Conservation (phyloP, 2,113 vertebrate species). For the Smithornis capensis region DNA sequence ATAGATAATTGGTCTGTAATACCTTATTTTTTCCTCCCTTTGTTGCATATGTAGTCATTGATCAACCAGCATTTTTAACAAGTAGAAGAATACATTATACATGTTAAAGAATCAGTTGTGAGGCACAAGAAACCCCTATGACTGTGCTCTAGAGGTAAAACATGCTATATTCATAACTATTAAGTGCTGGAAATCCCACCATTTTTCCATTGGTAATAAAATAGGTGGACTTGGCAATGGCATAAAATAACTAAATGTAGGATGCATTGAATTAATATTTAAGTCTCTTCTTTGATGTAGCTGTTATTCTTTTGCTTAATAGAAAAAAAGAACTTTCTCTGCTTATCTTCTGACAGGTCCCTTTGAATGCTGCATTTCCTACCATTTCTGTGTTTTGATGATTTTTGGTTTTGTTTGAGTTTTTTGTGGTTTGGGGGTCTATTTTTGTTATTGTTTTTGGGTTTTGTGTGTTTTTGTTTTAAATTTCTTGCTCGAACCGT, state of each 20-base stretch:
- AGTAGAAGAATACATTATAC: background rate
- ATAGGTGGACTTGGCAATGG: background rate
- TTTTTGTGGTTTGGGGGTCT: too few relatives aligned
- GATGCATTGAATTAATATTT: background rate
- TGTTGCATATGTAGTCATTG: background rate
- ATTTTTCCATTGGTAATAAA: background rate
- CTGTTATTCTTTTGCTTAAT: background rate
- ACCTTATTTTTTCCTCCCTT: rapidly evolving
- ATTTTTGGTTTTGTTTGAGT: background rate
- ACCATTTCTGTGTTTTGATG: background rate
- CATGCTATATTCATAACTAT: background rate
- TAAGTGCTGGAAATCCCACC: background rate
- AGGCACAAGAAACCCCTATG: background rate
- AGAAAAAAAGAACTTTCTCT: background rate
- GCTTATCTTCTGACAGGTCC: background rate
- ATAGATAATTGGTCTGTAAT: background rate
- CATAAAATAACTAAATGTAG: background rate
- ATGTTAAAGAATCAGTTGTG: background rate
- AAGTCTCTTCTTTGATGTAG: background rate
- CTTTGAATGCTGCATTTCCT: background rate
- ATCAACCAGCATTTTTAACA: background rate
- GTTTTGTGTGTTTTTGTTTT: background rate
- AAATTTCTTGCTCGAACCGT: background rate
- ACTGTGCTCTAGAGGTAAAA: background rate
- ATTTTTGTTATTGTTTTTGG: background rate